These are phyloP conservation scores for Eupithecia tripunctaria DNA, from an alignment of 2,888 invertebrate genomes.

Conservation along the genomic window DNA sequence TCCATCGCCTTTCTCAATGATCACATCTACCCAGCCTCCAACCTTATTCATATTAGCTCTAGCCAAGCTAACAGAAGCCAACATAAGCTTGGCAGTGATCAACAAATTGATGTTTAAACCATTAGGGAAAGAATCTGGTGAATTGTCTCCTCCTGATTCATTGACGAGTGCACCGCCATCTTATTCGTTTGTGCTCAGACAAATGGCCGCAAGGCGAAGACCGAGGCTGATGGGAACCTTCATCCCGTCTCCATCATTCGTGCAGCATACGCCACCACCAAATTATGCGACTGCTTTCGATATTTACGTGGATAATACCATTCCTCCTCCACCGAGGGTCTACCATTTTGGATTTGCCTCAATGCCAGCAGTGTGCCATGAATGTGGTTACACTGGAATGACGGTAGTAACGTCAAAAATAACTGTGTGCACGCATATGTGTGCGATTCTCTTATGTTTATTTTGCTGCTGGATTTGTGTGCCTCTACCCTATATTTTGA, in stretches of 20 bases:
- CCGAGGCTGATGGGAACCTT: conserved; percentile 77
- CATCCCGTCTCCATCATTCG: conserved; percentile 75
- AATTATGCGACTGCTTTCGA: conserved; percentile 77
- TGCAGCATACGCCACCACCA: conserved; percentile 75
- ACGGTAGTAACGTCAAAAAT: conserved; percentile 65
- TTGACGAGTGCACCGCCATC: conserved; percentile 76
- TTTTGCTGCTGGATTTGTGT: conserved; percentile 78
- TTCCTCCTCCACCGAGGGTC: conserved; percentile 62
- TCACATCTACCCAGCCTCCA: conserved; percentile 56
- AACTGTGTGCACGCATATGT: conserved; percentile 75
- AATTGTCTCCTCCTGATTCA: conserved; percentile 70
- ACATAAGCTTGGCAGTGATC: conserved; percentile 53
- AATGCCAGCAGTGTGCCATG: conserved; percentile 68
- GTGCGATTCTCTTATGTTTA: conserved; percentile 70
- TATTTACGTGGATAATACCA: conserved; percentile 69
- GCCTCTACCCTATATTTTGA: conserved; percentile 72
- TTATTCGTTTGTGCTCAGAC: conserved; percentile 75
- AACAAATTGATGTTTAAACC: conserved; percentile 43
- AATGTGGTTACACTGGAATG: conserved; percentile 74
- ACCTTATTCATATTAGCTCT: conserved; percentile 68
- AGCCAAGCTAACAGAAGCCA: conserved; percentile 64
- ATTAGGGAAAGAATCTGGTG: conserved; percentile 47
- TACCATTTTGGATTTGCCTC: conserved; percentile 70
- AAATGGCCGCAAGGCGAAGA: conserved; percentile 67
- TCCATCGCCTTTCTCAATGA: conserved; percentile 49